Base-by-base conservation (phyloP, 1,140 invertebrate genomes). In the Drosophila oshimai region DNA sequence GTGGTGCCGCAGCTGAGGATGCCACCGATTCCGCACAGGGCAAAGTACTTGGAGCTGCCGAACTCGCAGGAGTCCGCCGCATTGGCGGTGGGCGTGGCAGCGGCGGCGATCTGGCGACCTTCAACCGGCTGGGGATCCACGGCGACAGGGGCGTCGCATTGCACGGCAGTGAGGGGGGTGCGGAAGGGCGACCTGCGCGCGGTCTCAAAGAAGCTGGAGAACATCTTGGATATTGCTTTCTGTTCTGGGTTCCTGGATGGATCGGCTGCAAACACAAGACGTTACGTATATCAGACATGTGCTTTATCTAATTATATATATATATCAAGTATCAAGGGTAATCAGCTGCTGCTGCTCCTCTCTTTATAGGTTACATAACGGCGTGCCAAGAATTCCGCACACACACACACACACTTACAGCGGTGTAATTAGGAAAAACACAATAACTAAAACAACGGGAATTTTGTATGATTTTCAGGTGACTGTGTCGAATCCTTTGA, bases 1-100 rank as follows among this genome's bases (percentile, higher is more conserved):
- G 96, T 95, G 94, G 60, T 90, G 92, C 99, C 99, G 92, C 99
- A 99, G 67, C 98, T 99, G 6, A 99, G 92, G 90, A 99, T 95
- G 81, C 94, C 94, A 79, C 98, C 99, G 77, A 99, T 93, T 62
- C 97, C 98, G 92, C 99, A 99, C 15, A 99, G 93, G 2, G 94
- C 94, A 92, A 98, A 99, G 91, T 98, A 99, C 91, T 99, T 96
- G 31, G 92, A 90, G 2, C 97, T 98, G 15, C 96, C 99, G 93
- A 98, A 99, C 91, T 97, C 97, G 92, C 97, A 98, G 65, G 96
- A 97, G 89, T 96, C 94, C n/a, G 20, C 28, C 76, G 83, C 86
- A 6, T 90, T 91, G 15, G 92, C 89, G 6, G 93, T 91, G 0
- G 92, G 90, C 13, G 93, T 91, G 26, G 94, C 93, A 24, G 94